Conservation (phyloP, 2,888 invertebrate genomes). For the Nasonovia ribisnigri region DNA sequence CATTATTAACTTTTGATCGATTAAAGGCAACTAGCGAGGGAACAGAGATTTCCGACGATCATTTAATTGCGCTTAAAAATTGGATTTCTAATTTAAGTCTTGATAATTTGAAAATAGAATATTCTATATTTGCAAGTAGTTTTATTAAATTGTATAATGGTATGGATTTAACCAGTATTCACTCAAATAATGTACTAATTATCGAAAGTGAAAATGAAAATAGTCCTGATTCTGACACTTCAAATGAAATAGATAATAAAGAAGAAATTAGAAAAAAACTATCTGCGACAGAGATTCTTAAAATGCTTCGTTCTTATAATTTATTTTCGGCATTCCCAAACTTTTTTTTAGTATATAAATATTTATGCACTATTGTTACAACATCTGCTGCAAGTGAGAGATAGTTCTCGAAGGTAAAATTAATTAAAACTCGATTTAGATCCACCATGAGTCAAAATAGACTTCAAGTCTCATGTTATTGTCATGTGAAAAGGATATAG, state of each 20-base stretch:
- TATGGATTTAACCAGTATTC: neutral
- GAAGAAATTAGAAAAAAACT: neutral
- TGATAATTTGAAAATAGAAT: constrained; percentile 40
- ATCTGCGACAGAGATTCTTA: neutral
- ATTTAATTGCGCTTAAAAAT: neutral
- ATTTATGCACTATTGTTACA: constrained; percentile 25
- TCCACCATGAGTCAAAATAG: neutral
- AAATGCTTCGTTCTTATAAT: neutral
- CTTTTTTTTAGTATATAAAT: constrained; percentile 18
- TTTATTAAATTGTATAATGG: constrained; percentile 5
- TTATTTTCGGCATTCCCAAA: constrained; percentile 30
- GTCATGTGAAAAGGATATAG: constrained; percentile 22
- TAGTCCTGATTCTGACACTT: neutral
- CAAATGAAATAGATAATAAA: neutral
- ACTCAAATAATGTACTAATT: neutral
- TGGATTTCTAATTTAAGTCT: constrained; percentile 21
- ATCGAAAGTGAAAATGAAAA: constrained; percentile 1
- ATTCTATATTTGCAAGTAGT: constrained; percentile 29
- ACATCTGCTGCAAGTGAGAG: neutral
- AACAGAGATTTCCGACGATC: neutral
- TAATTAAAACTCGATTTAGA: constrained; percentile 6
- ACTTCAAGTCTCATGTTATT: constrained; percentile 21
- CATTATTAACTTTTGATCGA: constrained; percentile 29
- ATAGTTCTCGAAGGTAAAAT: neutral
- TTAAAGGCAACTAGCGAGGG: neutral